Evolutionary conservation across 2,113 vertebrate genomes (phyloP).

Genomic region (Melanerpes formicivorus): DNA sequence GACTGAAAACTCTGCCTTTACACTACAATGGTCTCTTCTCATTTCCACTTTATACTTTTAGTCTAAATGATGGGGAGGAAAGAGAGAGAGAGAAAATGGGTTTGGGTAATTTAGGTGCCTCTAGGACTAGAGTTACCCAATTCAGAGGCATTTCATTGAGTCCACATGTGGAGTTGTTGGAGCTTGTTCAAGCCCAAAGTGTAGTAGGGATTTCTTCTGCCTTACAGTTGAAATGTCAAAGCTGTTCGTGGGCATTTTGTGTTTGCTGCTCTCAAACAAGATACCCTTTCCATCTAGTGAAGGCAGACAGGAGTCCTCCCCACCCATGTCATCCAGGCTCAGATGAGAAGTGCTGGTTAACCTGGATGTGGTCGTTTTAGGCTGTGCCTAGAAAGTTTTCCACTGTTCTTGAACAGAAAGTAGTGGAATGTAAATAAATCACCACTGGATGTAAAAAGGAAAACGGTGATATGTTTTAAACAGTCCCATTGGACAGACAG

Average conservation of each 20-base stretch:
- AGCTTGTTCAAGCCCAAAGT: background rate
- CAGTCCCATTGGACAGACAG: too few species aligned
- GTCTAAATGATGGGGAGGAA: background rate
- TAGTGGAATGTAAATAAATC: too few species aligned
- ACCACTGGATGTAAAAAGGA: too few species aligned
- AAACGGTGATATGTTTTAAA: too few species aligned
- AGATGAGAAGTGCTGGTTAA: background rate
- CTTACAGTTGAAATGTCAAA: background rate
- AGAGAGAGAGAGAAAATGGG: background rate
- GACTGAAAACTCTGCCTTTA: background rate
- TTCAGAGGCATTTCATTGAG: background rate
- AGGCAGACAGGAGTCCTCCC: background rate
- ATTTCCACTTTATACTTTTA: background rate
- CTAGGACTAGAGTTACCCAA: background rate
- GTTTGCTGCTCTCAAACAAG: background rate
- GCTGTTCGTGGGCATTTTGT: accelerated
- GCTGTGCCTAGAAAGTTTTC: too few species aligned
- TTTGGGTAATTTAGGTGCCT: background rate
- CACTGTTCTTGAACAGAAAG: too few species aligned
- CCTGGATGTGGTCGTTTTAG: background rate
- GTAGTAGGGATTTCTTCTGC: background rate
- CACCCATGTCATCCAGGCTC: background rate
- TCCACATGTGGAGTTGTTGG: background rate
- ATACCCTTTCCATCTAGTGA: background rate
- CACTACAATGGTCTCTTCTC: background rate